phyloP scores from a whole-genome alignment of 2,888 invertebrate genomes.

The Brachyptera risi region DNA sequence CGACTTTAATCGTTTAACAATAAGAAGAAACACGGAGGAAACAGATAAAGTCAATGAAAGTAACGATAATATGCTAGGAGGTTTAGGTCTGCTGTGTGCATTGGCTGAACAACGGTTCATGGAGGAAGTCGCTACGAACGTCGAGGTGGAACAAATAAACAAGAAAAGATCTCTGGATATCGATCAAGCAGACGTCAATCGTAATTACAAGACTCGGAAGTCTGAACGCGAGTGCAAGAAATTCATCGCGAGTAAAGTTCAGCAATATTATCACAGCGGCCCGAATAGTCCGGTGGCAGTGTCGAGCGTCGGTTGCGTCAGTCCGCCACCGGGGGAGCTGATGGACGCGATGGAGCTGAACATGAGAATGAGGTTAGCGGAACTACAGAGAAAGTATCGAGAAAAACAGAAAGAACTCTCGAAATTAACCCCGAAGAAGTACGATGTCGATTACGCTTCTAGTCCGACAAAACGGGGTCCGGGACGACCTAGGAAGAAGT shows the following conservation, averaged over 20 bases:
- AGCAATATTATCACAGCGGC: slow-evolving; percentile 35
- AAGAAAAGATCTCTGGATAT: neutral
- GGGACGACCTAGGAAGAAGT: slow-evolving; percentile 49
- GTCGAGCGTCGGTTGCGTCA: slow-evolving; percentile 6
- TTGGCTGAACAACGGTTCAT: slow-evolving; percentile 78
- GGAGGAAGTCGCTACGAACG: slow-evolving; percentile 57
- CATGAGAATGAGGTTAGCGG: slow-evolving; percentile 75
- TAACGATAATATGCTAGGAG: slow-evolving; percentile 35
- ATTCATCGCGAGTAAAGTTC: slow-evolving; percentile 41
- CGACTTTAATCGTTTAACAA: neutral
- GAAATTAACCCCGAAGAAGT: slow-evolving; percentile 58
- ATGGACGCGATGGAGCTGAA: slow-evolving; percentile 75
- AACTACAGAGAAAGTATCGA: slow-evolving; percentile 74
- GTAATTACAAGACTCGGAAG: slow-evolving; percentile 38
- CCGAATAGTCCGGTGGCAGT: slow-evolving; percentile 25
- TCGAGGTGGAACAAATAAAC: slow-evolving; percentile 18
- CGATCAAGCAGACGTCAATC: slow-evolving; percentile 34
- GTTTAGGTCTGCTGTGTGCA: slow-evolving; percentile 71
- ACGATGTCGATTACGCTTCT: slow-evolving; percentile 40
- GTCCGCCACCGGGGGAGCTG: slow-evolving; percentile 24
- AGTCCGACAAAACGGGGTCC: slow-evolving; percentile 45
- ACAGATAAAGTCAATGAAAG: neutral
- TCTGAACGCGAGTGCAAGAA: slow-evolving; percentile 40
- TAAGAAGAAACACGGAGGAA: neutral
- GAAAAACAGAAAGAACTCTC: slow-evolving; percentile 81